Base-by-base conservation (phyloP, 1,140 invertebrate species). In the Holotrichia oblita region DNA sequence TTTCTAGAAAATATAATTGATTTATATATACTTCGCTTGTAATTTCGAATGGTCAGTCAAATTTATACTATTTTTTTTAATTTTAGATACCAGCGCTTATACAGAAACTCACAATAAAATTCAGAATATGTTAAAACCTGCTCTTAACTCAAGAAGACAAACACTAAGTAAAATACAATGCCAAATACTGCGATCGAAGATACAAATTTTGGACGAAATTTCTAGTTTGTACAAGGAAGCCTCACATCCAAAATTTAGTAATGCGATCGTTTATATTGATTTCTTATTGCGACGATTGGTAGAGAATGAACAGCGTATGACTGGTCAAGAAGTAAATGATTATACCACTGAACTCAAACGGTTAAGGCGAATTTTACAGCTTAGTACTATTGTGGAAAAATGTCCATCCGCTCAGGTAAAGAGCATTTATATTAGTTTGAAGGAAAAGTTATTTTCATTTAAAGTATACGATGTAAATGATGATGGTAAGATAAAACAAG, bases 271-370 rank as follows among this genome's bases (percentile, higher is more conserved):
- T 59, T 77, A 77, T 61, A 42, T 42, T 12, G 40, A 80, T 40
- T 75, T 81, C 22, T 17, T 83, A 17, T 76, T 81, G 7, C 48
- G 76, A 40, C 75, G 77, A 42, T 59, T 77, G 74, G 4, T 48
- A n/a, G 12, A 85, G 79, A 72, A 91, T 90, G 81, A 41, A 73
- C 22, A 79, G 88, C 73, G 89, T 87, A 4, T 81, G 82, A 74
- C 87, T 84, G 81, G 88, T 84, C 86, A 87, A 86, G 82, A 85
- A 87, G 76, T 86, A 82, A 59, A 79, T 20, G 76, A 78, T 77
- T 59, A 81, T 80, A 20, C 83, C 80, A 24, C 86, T 76, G 85
- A 84, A 82, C 79, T 84, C 2, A 81, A 79, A 17, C 40, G 83
- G 22, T 77, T 84, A 17, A 22, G 76, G n/a, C 40, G 81, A 77